Base-by-base conservation (phyloP, 2,797 vertebrate species). In the Pseudomugil gertrudae region DNA sequence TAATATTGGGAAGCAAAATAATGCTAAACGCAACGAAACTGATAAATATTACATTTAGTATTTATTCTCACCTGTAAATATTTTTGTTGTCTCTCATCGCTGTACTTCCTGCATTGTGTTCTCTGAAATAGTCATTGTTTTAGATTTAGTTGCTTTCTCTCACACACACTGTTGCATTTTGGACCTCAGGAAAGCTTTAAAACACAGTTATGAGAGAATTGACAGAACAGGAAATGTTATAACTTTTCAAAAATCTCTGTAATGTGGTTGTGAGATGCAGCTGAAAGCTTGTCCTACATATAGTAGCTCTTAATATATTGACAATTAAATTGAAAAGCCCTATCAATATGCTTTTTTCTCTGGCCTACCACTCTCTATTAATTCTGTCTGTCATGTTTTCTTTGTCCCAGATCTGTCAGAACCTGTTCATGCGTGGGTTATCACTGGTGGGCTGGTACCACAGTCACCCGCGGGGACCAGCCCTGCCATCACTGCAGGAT, bases 381-480 rank as follows among this genome's bases (percentile, higher is more conserved):
- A 45, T 21, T 21, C 19, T 45, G 43, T 45, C 43, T 45, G 43
- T 45, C 43, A 45, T 45, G 43, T 66, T 51, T 30, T 1, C 43
- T 60, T 19, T 0, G 27, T 65, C 56, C 3, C 83, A 99, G 97
- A 98, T 98, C 82, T 96, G 95, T 87, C 97, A 99, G 92, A 97
- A 95, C 90, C 92, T 98, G 76, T 96, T 97, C 76, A 94, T 98
- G 92, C 94, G 96, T 0, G 96, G 97, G 11, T 90, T 99, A 66
- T 97, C 96, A 1, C 85, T 98, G 91, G 97, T 98, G 79, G 97
- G 97, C 26, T 99, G 97, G 97, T 99, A 98, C 92, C 97, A 99
- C 92, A 99, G 97, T 89, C 97, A 98, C 88, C 97, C 97, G 0
- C 93, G 96, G 29, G 93, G 95, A 66, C 96, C 96, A 0, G 96